Conservation (phyloP, 2,888 invertebrate species). For the Mesoligia furuncula region DNA sequence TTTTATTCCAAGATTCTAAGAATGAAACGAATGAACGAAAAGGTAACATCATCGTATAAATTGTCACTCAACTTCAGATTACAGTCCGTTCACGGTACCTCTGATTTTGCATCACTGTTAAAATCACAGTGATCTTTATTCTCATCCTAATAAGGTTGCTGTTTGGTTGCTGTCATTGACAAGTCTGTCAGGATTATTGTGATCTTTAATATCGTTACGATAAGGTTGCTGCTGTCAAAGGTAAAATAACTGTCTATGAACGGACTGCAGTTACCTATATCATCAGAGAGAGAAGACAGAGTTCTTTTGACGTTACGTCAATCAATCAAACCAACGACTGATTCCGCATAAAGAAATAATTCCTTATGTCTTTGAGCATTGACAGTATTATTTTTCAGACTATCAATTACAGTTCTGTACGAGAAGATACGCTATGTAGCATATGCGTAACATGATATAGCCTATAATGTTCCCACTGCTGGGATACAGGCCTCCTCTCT, state of each 20-base stretch:
- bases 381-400: background rate
- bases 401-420: background rate
- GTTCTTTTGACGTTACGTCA: background rate
- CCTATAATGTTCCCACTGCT: too few relatives aligned
- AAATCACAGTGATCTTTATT: background rate
- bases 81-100: too few relatives aligned
- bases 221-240: background rate
- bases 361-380: background rate
- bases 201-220: background rate
- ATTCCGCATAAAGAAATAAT: background rate
- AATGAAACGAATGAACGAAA: background rate
- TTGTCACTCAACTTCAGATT: background rate
- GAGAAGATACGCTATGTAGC: too few relatives aligned
- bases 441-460: too few relatives aligned
- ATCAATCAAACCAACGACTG: background rate
- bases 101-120: background rate
- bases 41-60: background rate
- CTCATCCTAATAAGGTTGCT: background rate
- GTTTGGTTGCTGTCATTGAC: background rate
- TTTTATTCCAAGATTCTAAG: background rate
- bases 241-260: background rate
- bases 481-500: too few relatives aligned
- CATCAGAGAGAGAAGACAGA: background rate
- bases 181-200: background rate
- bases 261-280: background rate